These are phyloP conservation scores for Pitangus sulphuratus DNA, from an alignment of 2,797 vertebrate genomes.

Conservation along the genomic window DNA sequence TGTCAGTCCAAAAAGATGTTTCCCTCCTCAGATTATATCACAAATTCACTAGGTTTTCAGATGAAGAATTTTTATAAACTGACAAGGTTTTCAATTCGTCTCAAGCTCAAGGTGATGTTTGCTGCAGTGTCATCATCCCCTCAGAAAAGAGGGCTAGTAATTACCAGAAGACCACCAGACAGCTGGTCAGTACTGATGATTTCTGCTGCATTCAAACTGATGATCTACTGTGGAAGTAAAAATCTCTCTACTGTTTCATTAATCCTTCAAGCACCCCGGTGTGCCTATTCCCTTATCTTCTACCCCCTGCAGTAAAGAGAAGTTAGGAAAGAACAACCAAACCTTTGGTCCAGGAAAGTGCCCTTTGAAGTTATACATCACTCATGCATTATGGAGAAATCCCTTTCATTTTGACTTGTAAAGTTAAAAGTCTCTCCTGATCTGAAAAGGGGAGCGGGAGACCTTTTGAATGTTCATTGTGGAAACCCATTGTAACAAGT, in stretches of 20 bases:
- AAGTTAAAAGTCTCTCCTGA: not conserved
- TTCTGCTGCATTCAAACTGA: not conserved
- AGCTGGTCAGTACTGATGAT: not conserved
- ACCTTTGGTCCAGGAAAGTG: not conserved
- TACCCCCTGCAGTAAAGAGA: not conserved
- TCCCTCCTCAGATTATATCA: not conserved
- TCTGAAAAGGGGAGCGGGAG: not conserved
- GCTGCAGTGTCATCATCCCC: not conserved
- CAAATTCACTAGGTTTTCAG: not conserved
- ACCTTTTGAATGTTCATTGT: not conserved
- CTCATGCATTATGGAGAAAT: not conserved
- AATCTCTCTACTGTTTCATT: not conserved
- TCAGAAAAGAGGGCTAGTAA: not conserved
- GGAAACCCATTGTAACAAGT: constrained; percentile 17
- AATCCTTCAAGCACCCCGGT: not conserved
- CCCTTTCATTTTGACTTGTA: not conserved
- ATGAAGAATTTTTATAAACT: not conserved
- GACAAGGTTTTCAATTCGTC: not conserved
- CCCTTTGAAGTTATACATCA: not conserved
- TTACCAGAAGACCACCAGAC: not conserved
- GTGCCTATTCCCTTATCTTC: not conserved
- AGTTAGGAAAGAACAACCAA: not conserved
- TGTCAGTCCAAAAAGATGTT: not conserved
- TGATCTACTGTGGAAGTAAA: not conserved
- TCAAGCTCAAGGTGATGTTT: not conserved